Conservation (phyloP, 2,113 vertebrate genomes). For the Calidris pygmaea region DNA sequence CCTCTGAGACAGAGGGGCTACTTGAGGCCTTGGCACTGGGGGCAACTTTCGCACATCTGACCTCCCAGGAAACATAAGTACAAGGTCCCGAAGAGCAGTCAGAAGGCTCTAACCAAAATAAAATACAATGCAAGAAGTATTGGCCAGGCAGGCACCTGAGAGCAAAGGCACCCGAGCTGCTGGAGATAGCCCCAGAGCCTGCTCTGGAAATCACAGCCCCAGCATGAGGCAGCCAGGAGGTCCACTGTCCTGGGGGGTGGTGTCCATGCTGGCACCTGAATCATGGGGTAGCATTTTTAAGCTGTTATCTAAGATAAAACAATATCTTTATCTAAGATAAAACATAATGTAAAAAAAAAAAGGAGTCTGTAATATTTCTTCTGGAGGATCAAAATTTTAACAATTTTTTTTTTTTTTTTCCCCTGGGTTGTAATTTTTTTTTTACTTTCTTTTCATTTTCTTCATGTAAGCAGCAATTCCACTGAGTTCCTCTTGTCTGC, state of each 20-base stretch:
- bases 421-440: neutral
- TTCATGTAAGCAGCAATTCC: neutral
- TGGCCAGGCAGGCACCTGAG: neutral
- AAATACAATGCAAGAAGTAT: neutral
- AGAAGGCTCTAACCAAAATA: neutral
- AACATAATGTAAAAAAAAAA: neutral
- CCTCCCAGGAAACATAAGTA: neutral
- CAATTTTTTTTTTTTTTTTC: neutral
- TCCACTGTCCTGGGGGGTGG: fast-evolving
- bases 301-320: neutral
- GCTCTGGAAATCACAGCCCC: neutral
- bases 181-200: neutral
- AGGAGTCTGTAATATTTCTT: neutral
- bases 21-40: neutral
- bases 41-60: neutral
- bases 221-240: fast-evolving
- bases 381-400: neutral
- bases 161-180: fast-evolving
- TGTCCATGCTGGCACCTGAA: neutral
- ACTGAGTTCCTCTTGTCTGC: neutral
- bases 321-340: neutral
- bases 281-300: neutral
- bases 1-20: neutral
- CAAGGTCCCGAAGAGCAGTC: neutral
- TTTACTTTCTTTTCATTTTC: neutral